Percentiles rank a stretch among this genome's conserved stretches.
Conservation (phyloP, 2,888 invertebrate species). For the Scelioninae gen. 2 region DNA sequence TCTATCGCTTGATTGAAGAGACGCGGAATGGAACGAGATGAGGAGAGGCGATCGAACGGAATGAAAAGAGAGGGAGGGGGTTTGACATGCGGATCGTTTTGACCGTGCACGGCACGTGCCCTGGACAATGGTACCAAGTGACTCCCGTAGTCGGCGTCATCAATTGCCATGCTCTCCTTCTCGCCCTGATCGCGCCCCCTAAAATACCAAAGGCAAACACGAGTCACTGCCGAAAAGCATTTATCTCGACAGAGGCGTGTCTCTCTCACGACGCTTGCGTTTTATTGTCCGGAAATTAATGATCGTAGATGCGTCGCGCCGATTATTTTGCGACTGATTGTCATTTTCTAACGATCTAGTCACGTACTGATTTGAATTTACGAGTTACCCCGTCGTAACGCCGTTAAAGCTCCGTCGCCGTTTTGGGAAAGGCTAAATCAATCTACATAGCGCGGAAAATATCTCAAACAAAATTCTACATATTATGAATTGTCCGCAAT, state of each 20-base stretch:
- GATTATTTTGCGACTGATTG: conserved; percentile 60
- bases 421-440: no score
- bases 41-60: conserved; percentile 11
- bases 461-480: no score
- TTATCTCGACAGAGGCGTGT: conserved; percentile 70
- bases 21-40: conserved; percentile 40
- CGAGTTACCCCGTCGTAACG: conserved; percentile 31
- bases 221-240: conserved; percentile 70
- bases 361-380: conserved; percentile 50
- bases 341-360: conserved; percentile 48
- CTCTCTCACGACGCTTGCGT: conserved; percentile 72
- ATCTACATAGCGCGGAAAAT: no score
- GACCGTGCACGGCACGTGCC: conserved; percentile 70
- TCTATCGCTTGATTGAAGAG: conserved; percentile 59
- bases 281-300: conserved; percentile 74
- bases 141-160: conserved; percentile 70
- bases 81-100: conserved; percentile 53
- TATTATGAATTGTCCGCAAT: no score
- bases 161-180: conserved; percentile 72
- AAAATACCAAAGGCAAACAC: conserved; percentile 75
- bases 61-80: conserved; percentile 27
- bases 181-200: conserved; percentile 65
- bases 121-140: conserved; percentile 71
- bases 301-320: conserved; percentile 64
- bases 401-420: no score